Percentiles rank a stretch among this genome's conserved stretches.
Conservation (phyloP, 2,113 vertebrate genomes). For the Uria lomvia region DNA sequence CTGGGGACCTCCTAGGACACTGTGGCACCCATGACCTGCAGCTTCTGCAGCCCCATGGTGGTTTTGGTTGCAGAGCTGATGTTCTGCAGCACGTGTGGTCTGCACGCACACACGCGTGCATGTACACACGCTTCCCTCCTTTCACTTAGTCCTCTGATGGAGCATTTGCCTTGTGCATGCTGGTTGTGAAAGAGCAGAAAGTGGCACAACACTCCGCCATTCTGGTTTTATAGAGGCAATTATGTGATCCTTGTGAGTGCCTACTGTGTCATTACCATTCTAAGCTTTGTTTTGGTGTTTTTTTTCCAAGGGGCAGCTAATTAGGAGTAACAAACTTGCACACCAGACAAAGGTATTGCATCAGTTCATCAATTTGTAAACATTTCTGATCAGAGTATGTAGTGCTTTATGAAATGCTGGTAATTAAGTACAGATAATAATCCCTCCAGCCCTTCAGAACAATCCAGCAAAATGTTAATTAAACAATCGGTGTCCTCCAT, state of each 20-base stretch:
- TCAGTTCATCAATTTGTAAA: constrained; percentile 9
- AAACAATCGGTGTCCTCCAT: background rate
- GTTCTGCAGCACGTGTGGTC: background rate
- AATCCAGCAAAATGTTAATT: constrained; percentile 35
- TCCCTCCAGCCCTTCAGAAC: background rate
- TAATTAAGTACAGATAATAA: constrained; percentile 18
- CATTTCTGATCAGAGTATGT: background rate
- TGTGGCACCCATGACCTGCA: fast-evolving
- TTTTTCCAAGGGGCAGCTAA: constrained; percentile 6
- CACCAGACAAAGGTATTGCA: background rate
- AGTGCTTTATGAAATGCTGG: constrained; percentile 10
- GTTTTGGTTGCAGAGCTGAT: background rate
- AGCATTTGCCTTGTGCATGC: background rate
- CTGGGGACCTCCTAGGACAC: background rate
- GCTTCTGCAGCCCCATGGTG: fast-evolving
- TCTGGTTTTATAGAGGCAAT: background rate
- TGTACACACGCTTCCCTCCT: fast-evolving
- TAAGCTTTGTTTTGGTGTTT: background rate
- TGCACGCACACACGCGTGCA: fast-evolving
- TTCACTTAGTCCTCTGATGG: background rate
- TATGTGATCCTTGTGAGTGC: background rate
- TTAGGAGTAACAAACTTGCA: constrained; percentile 25
- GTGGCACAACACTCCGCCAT: background rate
- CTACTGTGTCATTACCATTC: background rate
- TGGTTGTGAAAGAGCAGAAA: background rate